Evolutionary conservation across 2,888 invertebrate species (phyloP), one percentile per base, ranked within the genome.

Genomic region (Limulus polyphemus): DNA sequence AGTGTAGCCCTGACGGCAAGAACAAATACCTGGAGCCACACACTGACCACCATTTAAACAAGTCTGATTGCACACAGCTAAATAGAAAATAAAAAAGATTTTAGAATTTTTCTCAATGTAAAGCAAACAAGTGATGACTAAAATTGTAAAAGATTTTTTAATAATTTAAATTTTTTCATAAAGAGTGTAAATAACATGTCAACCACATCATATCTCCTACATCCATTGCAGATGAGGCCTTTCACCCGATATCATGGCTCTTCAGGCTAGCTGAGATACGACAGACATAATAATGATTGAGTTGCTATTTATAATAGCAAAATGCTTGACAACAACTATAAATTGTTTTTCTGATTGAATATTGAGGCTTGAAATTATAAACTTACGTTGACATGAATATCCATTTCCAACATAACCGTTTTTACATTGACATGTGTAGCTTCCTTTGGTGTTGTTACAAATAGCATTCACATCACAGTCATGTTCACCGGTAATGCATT

Each of bases 21-120:
- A 80, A 77, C 92, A 92, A 69, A 79, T 81, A 71, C 84, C 86
- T 52, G 90, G 90, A 59, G 83, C 82, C 58, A 83, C 80, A 78
- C 92, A 91, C 69, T 81, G 80, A 63, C 91, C 91, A 59, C 90
- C 90, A 77, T 91, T 91, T 72, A 87, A 80, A 75, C 92, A 92
- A 1, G 84, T 83, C 65, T 85, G 84, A 69, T 82, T 82, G 76
- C 91, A 91, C 60, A 87, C 81, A 58, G 90, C 90, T 91, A 77
- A n/a, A 77, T 76, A 64, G 67, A 64, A 56, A 52, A 59, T n/a
- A 12, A 55, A 47, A 58, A 51, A 10, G 16, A 17, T n/a, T 12
- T 52, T n/a, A 11, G 7, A 52, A 16, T 13, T n/a, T 52, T 52
- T n/a, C 3, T 52, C 4, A 11, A 52, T 16, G 11, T 11, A 10